Percentiles rank a stretch among this genome's conserved stretches.
phyloP scores from a whole-genome alignment of 1,140 invertebrate genomes.

The Ceratitis capitata region DNA sequence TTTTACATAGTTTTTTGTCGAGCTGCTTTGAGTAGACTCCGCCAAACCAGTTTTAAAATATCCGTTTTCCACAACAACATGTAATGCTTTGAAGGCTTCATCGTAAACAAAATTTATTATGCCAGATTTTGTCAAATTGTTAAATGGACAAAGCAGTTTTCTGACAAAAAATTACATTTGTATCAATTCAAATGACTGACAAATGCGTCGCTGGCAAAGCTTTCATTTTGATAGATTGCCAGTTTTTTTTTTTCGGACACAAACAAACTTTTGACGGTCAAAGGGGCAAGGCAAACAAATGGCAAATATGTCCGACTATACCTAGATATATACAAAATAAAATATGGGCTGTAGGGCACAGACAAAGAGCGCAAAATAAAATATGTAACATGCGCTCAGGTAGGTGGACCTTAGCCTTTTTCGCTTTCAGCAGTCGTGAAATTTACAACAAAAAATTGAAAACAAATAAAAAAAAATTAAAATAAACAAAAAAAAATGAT shows the following conservation, averaged over 20 bases:
- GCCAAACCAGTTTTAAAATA: no score
- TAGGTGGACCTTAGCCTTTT: not conserved
- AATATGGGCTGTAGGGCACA: not conserved
- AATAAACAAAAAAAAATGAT: not conserved
- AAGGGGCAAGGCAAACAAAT: not conserved
- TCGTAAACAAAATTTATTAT: no score
- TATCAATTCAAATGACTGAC: not conserved
- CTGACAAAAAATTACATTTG: not conserved
- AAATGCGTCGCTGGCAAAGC: not conserved
- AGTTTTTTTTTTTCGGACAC: not conserved
- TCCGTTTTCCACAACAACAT: no score
- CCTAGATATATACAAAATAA: not conserved
- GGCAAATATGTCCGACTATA: not conserved
- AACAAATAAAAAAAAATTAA: not conserved
- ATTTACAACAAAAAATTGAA: not conserved
- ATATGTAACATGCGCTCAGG: not conserved
- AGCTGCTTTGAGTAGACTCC: no score
- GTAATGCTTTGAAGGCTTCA: no score
- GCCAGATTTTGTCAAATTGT: no score
- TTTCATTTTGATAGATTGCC: constrained; percentile 24
- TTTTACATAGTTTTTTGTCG: no score
- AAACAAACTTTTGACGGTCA: not conserved
- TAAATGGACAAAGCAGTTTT: no score
- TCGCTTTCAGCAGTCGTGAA: not conserved
- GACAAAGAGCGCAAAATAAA: not conserved